A percentile compares a stretch with the other conserved stretches of the same genome.
These are phyloP conservation scores for Pseudochaenichthys georgianus DNA, from an alignment of 2,797 vertebrate species.

Conservation along the genomic window DNA sequence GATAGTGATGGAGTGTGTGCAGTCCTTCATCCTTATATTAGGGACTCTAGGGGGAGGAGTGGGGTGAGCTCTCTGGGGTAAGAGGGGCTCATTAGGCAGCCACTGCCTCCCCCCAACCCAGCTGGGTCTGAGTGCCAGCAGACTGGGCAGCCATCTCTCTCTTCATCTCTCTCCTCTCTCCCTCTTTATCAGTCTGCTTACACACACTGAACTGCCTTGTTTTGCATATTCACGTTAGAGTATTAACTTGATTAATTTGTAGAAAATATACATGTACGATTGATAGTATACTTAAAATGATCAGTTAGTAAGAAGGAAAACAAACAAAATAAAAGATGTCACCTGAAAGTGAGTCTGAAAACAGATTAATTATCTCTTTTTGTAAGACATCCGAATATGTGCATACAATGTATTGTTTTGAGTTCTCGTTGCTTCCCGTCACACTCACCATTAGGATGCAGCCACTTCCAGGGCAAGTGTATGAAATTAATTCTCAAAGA, in stretches of 20 bases:
- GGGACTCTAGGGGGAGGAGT: conserved; percentile 73
- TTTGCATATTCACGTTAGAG: conserved; percentile 40
- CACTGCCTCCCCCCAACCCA: conserved; percentile 82
- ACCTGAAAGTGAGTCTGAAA: conserved; percentile 2
- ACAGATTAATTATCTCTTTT: conserved; percentile 9
- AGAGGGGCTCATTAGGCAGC: conserved; percentile 86
- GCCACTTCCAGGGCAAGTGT: conserved; percentile 51
- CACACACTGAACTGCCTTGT: conserved; percentile 46
- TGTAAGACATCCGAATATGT: background rate
- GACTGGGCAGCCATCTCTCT: conserved; percentile 78
- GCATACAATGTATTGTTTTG: conserved; percentile 31
- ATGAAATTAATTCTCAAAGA: conserved; percentile 64
- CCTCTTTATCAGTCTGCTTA: conserved; percentile 63
- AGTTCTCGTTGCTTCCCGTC: conserved; percentile 21
- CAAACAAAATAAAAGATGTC: background rate
- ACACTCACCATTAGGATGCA: conserved; percentile 35
- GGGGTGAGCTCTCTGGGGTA: conserved; percentile 81
- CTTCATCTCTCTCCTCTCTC: conserved; percentile 64
- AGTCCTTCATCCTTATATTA: conserved; percentile 79
- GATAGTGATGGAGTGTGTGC: conserved; percentile 79
- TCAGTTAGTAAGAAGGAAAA: background rate
- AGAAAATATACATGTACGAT: conserved; percentile 31
- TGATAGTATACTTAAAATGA: conserved; percentile 23
- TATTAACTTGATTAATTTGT: conserved; percentile 39
- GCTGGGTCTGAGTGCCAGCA: conserved; percentile 84